Evolutionary conservation across 2,113 vertebrate species (phyloP).

Genomic region (Macaca nemestrina): DNA sequence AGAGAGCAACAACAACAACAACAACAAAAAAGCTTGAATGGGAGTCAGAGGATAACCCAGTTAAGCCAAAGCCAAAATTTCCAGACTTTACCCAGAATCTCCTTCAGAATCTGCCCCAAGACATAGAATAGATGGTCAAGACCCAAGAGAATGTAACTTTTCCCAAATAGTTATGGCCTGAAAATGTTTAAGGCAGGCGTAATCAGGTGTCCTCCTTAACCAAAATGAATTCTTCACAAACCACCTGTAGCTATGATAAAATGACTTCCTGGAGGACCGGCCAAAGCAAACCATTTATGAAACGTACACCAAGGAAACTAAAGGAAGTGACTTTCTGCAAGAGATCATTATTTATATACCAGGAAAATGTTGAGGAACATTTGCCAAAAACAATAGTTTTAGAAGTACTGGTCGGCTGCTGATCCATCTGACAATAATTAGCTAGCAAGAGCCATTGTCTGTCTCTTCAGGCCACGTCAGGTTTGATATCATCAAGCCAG

Average conservation of each 20-base stretch:
- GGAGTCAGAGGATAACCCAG: neutral
- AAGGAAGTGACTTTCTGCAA: constrained; percentile 3
- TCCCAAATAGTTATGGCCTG: neutral
- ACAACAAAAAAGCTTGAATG: neutral
- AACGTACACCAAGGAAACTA: neutral
- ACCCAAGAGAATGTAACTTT: neutral
- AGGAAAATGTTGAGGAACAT: neutral
- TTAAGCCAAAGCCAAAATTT: neutral
- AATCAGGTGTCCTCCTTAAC: neutral
- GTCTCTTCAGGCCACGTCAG: neutral
- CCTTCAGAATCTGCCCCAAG: neutral
- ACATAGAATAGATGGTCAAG: neutral
- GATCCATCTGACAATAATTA: neutral
- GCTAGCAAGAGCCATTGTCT: neutral
- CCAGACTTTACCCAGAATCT: neutral
- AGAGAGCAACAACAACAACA: neutral
- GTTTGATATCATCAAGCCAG: neutral
- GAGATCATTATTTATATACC: neutral
- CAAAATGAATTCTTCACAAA: neutral
- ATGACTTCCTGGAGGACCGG: neutral
- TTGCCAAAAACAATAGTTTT: neutral
- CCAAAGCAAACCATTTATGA: neutral
- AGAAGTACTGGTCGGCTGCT: neutral
- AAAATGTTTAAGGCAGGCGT: neutral
- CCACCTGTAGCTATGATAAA: neutral